Conservation (phyloP, 2,797 vertebrate species). For the Ctenopoma multispine region DNA sequence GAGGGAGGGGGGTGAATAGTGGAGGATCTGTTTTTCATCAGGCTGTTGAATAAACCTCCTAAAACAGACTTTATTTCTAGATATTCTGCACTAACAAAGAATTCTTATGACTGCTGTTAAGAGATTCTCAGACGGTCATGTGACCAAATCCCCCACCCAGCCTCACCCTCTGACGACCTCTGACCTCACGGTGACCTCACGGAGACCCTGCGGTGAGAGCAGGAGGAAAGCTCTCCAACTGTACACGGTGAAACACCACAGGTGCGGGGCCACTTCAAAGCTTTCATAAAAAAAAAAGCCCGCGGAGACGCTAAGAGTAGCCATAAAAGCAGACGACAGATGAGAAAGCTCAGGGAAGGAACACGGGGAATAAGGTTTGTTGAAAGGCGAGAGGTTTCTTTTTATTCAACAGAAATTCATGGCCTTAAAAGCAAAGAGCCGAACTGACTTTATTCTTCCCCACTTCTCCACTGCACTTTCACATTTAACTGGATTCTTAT, state of each 20-base stretch:
- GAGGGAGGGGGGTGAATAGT: not conserved
- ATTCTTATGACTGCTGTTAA: not conserved
- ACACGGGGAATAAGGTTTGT: not conserved
- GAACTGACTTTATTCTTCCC: slow-evolving; percentile 31
- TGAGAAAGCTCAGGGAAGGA: slow-evolving; percentile 10
- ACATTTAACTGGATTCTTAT: slow-evolving; percentile 28
- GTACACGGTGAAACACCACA: slow-evolving; percentile 73
- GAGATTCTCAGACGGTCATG: slow-evolving; percentile 15
- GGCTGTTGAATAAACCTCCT: not conserved
- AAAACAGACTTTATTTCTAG: not conserved
- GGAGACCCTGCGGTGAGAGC: slow-evolving; percentile 83
- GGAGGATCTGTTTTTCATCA: slow-evolving; percentile 50
- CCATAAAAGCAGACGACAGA: slow-evolving; percentile 33
- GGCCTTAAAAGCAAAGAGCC: slow-evolving; percentile 42
- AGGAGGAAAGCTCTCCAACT: not conserved
- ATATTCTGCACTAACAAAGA: not conserved
- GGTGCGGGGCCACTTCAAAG: slow-evolving; percentile 79
- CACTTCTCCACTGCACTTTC: slow-evolving; percentile 16
- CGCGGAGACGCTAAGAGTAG: slow-evolving; percentile 21
- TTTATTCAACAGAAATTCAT: slow-evolving; percentile 51
- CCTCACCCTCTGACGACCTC: slow-evolving; percentile 18
- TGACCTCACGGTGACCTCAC: slow-evolving; percentile 82
- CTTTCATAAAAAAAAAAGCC: slow-evolving; percentile 30
- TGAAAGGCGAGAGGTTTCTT: slow-evolving; percentile 49
- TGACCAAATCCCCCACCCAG: slow-evolving; percentile 17